Percentiles rank a stretch among this genome's conserved stretches.
Evolutionary conservation across 1,140 invertebrate genomes (phyloP).

Genomic region (Drosophila nigromelanica): DNA sequence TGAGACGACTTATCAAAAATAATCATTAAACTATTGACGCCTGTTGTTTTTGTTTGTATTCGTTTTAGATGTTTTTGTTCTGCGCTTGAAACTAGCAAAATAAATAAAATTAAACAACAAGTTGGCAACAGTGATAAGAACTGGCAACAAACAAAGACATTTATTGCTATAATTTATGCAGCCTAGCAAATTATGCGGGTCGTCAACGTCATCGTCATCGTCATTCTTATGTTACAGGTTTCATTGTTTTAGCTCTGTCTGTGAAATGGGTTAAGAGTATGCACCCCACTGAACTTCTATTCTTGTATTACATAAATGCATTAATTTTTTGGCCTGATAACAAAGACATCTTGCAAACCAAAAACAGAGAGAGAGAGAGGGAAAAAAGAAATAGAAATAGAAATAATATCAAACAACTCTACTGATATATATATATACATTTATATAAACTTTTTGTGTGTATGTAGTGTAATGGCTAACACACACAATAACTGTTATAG

Average conservation of each 20-base stretch:
- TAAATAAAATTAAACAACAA: slow-evolving; percentile 45
- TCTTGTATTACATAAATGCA: slow-evolving; percentile 59
- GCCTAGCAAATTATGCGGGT: slow-evolving; percentile 23
- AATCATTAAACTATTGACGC: slow-evolving; percentile 40
- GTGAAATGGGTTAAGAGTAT: slow-evolving; percentile 72
- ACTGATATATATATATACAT: neutral
- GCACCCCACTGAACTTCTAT: slow-evolving; percentile 38
- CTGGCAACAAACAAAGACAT: slow-evolving; percentile 60
- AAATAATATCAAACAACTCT: neutral
- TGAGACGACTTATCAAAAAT: slow-evolving; percentile 22
- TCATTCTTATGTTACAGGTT: neutral
- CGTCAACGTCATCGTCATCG: slow-evolving; percentile 4
- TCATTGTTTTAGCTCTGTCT: slow-evolving; percentile 27
- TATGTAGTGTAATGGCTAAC: slow-evolving; percentile 22
- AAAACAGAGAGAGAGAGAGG: no score
- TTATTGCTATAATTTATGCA: slow-evolving; percentile 71
- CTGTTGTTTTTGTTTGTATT: slow-evolving; percentile 39
- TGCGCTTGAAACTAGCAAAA: slow-evolving; percentile 30
- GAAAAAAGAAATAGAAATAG: no score
- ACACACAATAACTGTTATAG: slow-evolving; percentile 51
- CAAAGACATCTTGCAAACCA: slow-evolving; percentile 16
- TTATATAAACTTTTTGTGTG: neutral
- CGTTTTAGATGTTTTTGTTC: neutral
- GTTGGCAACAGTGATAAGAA: slow-evolving; percentile 10
- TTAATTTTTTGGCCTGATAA: slow-evolving; percentile 56